Evolutionary conservation across 1,140 invertebrate genomes (phyloP), one percentile per base, ranked within the genome.

Genomic region (Brachionus paranguensis): DNA sequence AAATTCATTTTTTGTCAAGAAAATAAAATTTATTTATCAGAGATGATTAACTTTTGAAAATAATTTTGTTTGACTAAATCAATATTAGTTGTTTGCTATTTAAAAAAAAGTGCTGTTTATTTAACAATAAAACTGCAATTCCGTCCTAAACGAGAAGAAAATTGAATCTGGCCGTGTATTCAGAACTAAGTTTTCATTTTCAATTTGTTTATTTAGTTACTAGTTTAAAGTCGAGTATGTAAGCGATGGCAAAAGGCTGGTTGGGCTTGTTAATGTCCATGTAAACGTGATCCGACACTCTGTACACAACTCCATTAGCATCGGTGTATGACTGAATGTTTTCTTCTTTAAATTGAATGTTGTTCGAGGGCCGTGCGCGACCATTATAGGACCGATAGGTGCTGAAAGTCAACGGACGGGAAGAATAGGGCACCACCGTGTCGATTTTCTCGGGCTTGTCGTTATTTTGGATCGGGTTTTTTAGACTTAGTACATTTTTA

Each of bases 181-280:
- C n/a, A 45, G 24, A 47, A 76, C 7, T 14, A 47, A 45, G 45
- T 47, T 47, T 76, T 76, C 4, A 12, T 76, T 47, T 24, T 20
- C 5, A 17, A 72, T 41, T 72, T 33, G 14, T 43, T 47, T 83
- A 20, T 53, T 83, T 20, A 83, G 24, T 83, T 83, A 83, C 81
- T 41, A 72, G 33, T 47, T 68, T 68, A 70, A 83, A 83, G 45
- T 83, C 81, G 4, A 83, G 47, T 50, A 83, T 72, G 47, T 50
- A 72, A n/a, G 81, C 81, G 20, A 83, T 83, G 14, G 81, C 60
- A 17, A 68, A 83, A 27, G 81, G 81, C 68, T 83, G 47, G 64
- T 68, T 68, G 6, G 60, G 81, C 27, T 72, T 68, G 45, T 83
- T 83, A n/a, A 68, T 83, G 12, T 83, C 81, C 60, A 83, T 68